Evolutionary conservation across 2,113 vertebrate genomes (phyloP).

Genomic region (Phyllostomus discolor): DNA sequence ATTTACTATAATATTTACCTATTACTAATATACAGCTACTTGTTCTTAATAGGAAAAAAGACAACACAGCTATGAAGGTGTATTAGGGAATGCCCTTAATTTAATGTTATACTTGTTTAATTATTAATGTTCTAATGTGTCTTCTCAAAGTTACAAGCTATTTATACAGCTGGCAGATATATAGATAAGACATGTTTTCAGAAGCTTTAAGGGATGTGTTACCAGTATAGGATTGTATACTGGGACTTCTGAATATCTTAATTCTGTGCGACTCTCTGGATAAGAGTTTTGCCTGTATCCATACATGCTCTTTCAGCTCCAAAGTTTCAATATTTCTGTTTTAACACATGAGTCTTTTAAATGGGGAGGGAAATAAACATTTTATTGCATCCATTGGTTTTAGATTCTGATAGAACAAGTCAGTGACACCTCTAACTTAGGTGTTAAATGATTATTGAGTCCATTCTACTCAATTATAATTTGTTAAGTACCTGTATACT

Average conservation of each 20-base stretch:
- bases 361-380: background rate
- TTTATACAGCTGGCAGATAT: background rate
- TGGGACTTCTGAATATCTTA: background rate
- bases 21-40: slow-evolving; percentile 79
- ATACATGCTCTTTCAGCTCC: background rate
- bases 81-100: background rate
- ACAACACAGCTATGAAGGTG: slow-evolving; percentile 62
- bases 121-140: background rate
- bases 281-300: background rate
- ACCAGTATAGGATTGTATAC: background rate
- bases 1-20: slow-evolving; percentile 93
- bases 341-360: background rate
- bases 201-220: background rate
- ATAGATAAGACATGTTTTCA: background rate
- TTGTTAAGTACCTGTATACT: background rate
- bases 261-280: background rate
- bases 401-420: background rate
- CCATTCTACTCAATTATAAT: background rate
- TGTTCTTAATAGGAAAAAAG: slow-evolving; percentile 61
- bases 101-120: background rate
- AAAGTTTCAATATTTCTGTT: background rate
- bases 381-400: background rate
- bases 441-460: background rate
- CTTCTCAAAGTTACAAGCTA: background rate
- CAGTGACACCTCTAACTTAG: background rate